Conservation (phyloP, 2,797 vertebrate genomes). For the Tragelaphus eurycerus region DNA sequence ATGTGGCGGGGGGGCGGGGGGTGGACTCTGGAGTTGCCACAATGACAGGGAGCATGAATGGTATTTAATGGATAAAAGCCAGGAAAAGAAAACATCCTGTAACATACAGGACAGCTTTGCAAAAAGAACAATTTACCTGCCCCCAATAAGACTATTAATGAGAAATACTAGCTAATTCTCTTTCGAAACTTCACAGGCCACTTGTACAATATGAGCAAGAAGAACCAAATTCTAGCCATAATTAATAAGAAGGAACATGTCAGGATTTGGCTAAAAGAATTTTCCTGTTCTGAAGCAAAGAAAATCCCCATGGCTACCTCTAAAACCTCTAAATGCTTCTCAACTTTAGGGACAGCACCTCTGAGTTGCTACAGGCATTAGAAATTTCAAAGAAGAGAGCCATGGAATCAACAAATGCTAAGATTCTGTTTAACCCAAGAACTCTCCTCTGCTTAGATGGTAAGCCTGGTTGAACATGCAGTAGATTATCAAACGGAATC, state of each 20-base stretch:
- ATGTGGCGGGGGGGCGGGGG: background rate
- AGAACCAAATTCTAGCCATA: background rate
- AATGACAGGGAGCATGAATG: background rate
- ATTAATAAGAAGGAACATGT: background rate
- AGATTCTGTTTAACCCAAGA: background rate
- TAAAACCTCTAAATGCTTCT: slow-evolving; percentile 15
- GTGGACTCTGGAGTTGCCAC: background rate
- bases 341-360: background rate
- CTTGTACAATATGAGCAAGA: background rate
- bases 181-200: background rate
- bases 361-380: background rate
- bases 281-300: background rate
- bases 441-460: background rate
- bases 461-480: background rate
- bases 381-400: background rate
- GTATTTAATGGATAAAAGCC: background rate
- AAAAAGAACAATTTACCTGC: background rate
- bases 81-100: background rate
- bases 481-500: background rate
- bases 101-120: background rate
- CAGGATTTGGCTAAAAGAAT: background rate
- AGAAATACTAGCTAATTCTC: slow-evolving; percentile 30
- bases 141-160: background rate
- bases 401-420: background rate
- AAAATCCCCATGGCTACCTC: background rate